Percentiles rank a stretch among this genome's conserved stretches.
Evolutionary conservation across 2,888 invertebrate genomes (phyloP).

Genomic region (Minunthozetes semirufus): DNA sequence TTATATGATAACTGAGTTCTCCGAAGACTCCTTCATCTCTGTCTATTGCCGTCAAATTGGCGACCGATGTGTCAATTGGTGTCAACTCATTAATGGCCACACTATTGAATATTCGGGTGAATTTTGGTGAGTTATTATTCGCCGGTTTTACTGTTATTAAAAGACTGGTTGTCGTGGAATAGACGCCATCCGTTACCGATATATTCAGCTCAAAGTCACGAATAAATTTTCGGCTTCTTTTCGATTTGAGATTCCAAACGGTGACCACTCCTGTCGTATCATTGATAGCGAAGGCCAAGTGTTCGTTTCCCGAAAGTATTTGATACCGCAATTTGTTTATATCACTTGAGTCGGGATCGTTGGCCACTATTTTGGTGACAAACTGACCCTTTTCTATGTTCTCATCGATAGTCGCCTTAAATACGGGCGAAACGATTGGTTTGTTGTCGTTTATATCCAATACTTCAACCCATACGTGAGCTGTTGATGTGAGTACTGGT

Average conservation of each 20-base stretch:
- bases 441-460: constrained; percentile 88
- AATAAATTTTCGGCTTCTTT: not conserved
- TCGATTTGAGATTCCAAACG: constrained; percentile 44
- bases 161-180: constrained; percentile 62
- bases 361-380: constrained; percentile 77
- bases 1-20: constrained; percentile 56
- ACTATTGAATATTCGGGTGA: constrained; percentile 68
- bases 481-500: constrained; percentile 66
- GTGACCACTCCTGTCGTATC: constrained; percentile 55
- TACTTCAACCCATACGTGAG: constrained; percentile 69
- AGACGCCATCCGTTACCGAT: constrained; percentile 71
- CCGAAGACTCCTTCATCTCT: constrained; percentile 67
- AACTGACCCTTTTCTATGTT: constrained; percentile 78
- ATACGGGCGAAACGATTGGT: constrained; percentile 72
- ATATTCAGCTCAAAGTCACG: constrained; percentile 66
- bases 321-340: constrained; percentile 66
- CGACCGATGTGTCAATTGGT: constrained; percentile 65
- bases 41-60: constrained; percentile 71
- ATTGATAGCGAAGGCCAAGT: constrained; percentile 47
- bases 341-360: constrained; percentile 73
- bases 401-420: constrained; percentile 68
- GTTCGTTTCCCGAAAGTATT: constrained; percentile 71
- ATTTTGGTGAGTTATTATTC: constrained; percentile 70
- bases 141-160: constrained; percentile 50
- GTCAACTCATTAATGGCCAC: constrained; percentile 73